Conservation (phyloP, 2,888 invertebrate genomes). For the Protodeltote pygarga region DNA sequence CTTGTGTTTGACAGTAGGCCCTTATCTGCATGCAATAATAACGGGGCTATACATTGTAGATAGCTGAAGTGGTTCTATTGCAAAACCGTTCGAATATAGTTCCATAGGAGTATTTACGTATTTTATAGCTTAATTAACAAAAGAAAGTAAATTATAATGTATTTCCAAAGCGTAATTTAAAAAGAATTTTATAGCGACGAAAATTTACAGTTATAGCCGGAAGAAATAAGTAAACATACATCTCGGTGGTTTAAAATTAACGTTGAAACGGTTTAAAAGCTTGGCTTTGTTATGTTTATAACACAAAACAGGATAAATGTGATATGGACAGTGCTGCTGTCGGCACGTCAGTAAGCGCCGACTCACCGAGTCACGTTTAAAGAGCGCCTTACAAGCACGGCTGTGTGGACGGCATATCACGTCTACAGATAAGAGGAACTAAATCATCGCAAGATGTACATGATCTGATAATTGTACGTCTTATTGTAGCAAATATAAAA, state of each 20-base stretch:
- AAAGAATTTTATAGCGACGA: constrained; percentile 58
- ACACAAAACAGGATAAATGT: constrained; percentile 52
- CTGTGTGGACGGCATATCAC: constrained; percentile 41
- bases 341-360: constrained; percentile 4
- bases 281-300: constrained; percentile 43
- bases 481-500: background rate
- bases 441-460: constrained; percentile 3
- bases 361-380: constrained; percentile 46
- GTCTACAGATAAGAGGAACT: constrained; percentile 40
- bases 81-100: constrained; percentile 42
- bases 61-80: constrained; percentile 41
- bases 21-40: constrained; percentile 55
- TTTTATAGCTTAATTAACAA: constrained; percentile 33
- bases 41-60: constrained; percentile 57
- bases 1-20: constrained; percentile 46
- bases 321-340: constrained; percentile 28
- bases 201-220: constrained; percentile 71
- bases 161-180: constrained; percentile 49
- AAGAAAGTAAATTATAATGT: constrained; percentile 41
- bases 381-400: constrained; percentile 24
- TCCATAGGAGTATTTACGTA: constrained; percentile 25
- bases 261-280: constrained; percentile 57
- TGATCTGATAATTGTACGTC: constrained; percentile 2
- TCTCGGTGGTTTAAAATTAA: constrained; percentile 68
- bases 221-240: constrained; percentile 71